Conservation (phyloP, 2,888 invertebrate genomes). For the Archips crataeganus region DNA sequence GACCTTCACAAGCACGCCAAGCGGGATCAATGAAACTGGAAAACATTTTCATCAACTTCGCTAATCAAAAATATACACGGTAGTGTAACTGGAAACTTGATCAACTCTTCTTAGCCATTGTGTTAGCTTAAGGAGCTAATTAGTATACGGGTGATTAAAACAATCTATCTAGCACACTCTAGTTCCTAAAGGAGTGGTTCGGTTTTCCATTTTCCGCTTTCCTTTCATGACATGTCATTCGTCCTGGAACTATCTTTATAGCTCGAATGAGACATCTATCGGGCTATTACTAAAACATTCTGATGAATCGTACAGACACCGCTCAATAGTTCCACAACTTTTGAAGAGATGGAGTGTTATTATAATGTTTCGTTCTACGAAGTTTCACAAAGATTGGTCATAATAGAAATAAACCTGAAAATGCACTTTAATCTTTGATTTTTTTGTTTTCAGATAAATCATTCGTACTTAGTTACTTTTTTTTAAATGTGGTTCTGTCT, state of each 20-base stretch:
- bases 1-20: constrained; percentile 65
- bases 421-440: neutral
- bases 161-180: neutral
- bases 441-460: no score
- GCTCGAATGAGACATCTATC: constrained; percentile 19
- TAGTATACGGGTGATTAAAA: neutral
- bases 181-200: constrained; percentile 1
- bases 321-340: neutral
- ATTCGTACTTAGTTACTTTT: no score
- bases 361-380: constrained; percentile 1
- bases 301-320: neutral
- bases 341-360: constrained; percentile 24
- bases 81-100: neutral
- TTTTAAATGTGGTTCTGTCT: no score
- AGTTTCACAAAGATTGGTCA: neutral
- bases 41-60: constrained; percentile 32
- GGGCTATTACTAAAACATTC: neutral
- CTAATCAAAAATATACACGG: constrained; percentile 20
- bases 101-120: neutral
- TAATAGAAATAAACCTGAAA: no score
- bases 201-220: constrained; percentile 12
- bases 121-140: neutral
- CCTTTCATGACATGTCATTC: neutral
- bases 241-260: neutral
- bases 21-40: constrained; percentile 58